Evolutionary conservation across 2,888 invertebrate genomes (phyloP).

Genomic region (Pyralis farinalis): DNA sequence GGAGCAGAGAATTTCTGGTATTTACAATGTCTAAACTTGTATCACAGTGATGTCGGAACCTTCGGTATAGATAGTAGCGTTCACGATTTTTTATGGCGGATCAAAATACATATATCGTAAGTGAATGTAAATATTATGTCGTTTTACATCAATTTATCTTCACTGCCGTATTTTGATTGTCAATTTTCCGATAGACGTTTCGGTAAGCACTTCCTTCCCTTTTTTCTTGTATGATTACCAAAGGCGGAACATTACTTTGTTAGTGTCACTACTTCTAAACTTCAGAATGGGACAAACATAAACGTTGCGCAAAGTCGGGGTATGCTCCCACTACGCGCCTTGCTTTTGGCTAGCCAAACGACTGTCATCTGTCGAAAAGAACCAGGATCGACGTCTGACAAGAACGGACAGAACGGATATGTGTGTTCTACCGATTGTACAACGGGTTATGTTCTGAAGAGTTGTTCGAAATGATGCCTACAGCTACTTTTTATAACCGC

Average conservation of each 20-base stretch:
- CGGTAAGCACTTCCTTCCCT: not conserved
- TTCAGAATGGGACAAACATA: too few species aligned
- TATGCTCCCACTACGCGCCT: too few species aligned
- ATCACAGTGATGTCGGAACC: not conserved
- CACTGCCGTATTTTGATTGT: not conserved
- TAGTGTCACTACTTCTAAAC: too few species aligned
- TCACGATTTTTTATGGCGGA: not conserved
- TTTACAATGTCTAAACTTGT: not conserved
- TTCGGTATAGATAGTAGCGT: not conserved
- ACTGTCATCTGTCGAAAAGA: too few species aligned
- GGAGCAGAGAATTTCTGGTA: not conserved
- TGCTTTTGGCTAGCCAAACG: too few species aligned
- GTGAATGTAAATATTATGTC: not conserved
- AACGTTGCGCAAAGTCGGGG: too few species aligned
- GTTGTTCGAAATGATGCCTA: too few species aligned
- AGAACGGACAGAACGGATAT: too few species aligned
- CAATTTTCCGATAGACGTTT: not conserved
- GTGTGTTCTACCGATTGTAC: too few species aligned
- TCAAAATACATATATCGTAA: not conserved
- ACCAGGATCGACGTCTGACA: too few species aligned
- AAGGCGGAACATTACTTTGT: constrained; percentile 2
- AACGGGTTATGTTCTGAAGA: too few species aligned
- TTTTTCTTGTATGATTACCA: constrained; percentile 5
- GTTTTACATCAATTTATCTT: not conserved
- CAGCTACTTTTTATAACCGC: too few species aligned